Evolutionary conservation across 1,140 invertebrate genomes (phyloP), one percentile per base, ranked within the genome.

Genomic region (Leptonema lineaticorne): DNA sequence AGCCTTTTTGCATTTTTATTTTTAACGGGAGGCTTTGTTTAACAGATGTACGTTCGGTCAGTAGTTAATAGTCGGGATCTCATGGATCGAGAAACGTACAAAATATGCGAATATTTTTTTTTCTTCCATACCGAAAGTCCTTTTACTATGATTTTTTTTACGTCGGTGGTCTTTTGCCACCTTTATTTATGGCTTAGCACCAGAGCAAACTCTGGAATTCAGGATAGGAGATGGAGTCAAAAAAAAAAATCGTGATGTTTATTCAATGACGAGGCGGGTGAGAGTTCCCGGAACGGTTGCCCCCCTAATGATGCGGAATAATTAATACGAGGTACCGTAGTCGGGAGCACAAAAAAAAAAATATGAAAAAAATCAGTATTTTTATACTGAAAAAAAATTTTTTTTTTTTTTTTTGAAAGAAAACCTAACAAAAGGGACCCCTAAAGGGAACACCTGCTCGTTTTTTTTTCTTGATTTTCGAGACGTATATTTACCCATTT

Each of bases 271-370:
- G 29, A 11, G 11, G 5, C 3, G 11, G 2, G 5, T 4, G 24
- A 29, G 24, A 58, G 20, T 64, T 64, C 62, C 45, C 24, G 50
- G 62, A 64, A 64, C 45, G 62, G 62, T 53, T 45, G 48, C 46
- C 59, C 46, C 59, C 56, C 65, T 72, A 72, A 72, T 72, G 71
- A 72, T 60, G 48, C 57, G 46, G 66, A 68, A 72, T 72, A 69
- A 72, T 72, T 72, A 72, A 72, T 72, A 67, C 67, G 33, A 9
- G 24, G 29, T 26, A 41, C 45, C 59, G 29, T n/a, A n/a, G n/a
- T n/a, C n/a, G n/a, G n/a, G n/a, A n/a, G n/a, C n/a, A n/a, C n/a
- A n/a, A n/a, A n/a, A n/a, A n/a, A n/a, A n/a, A n/a, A n/a, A n/a
- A n/a, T 28, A 4, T 11, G 45, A 48, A 41, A 67, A 66, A 66